Evolutionary conservation across 2,888 invertebrate species (phyloP), one percentile per base, ranked within the genome.

Genomic region (Arrhopalites spinosus): DNA sequence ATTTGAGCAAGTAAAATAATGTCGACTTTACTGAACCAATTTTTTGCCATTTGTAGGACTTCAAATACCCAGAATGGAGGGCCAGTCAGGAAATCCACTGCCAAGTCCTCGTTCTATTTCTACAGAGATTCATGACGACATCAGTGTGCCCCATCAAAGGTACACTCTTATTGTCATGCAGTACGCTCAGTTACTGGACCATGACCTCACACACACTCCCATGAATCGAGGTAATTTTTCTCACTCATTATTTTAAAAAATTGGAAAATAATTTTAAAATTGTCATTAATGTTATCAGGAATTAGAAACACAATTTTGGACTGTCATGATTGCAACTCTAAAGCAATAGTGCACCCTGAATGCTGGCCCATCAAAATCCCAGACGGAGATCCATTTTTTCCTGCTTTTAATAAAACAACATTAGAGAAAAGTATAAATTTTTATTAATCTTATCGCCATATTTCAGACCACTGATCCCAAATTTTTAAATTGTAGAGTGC

Each of bases 101-200:
- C 88, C 88, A 0, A 87, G 86, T 56, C 86, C 88, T 0, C 83
- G 89, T 25, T 79, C 85, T 13, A 85, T 89, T 29, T 88, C 88
- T 59, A 86, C 86, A 53, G 84, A 83, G 56, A 85, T 88, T 25
- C 88, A 88, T 81, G 84, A 84, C 72, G 86, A 87, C 80, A 84
- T 85, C 29, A 86, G 85, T 71, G 84, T 85, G 1, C 86, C 87
- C 0, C 87, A 87, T 50, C 85, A 85, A 36, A 85, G 87, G 47
- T 87, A 87, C 81, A 86, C 88, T 0, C 83, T 88, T 61, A 84
- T 88, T 83, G 83, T 88, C n/a, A 88, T 88, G 89, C 88, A 88
- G 83, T 87, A 87, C 80, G 88, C 87, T 5, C 89, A 89, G 83
- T 87, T 89, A 81, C 83, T 89, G 56, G 89, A 89, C 81, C 89